phyloP scores from a whole-genome alignment of 2,797 vertebrate species.

The Kryptolebias ocellatus region DNA sequence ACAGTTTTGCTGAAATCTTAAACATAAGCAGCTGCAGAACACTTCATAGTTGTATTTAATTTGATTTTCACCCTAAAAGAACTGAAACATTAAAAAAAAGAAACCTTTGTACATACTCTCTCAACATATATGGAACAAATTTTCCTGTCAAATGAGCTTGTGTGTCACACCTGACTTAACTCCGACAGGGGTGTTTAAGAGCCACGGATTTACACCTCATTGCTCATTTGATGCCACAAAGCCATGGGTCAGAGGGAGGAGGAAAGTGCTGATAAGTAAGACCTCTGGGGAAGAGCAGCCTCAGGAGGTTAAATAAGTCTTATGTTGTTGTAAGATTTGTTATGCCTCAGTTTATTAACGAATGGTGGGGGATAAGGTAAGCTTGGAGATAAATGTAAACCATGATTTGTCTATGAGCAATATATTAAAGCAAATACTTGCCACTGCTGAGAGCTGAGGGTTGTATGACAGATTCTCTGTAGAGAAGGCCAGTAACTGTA shows the following conservation, averaged over 20 bases:
- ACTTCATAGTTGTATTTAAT: neutral
- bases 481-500: constrained; percentile 49
- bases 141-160: constrained; percentile 21
- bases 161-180: constrained; percentile 59
- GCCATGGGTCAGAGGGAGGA: constrained; percentile 52
- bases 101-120: neutral
- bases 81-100: constrained; percentile 3
- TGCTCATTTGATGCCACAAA: constrained; percentile 67
- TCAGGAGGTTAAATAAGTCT: constrained; percentile 72
- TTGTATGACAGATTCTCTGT: constrained; percentile 31
- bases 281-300: constrained; percentile 50
- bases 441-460: constrained; percentile 19
- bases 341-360: constrained; percentile 30
- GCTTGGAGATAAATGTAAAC: constrained; percentile 11
- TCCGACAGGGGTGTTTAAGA: constrained; percentile 45
- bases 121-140: constrained; percentile 16
- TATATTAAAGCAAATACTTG: constrained; percentile 8
- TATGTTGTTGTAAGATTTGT: constrained; percentile 39
- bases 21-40: too few species aligned
- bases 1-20: neutral
- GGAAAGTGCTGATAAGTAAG: constrained; percentile 58
- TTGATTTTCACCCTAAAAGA: neutral
- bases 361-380: constrained; percentile 11
- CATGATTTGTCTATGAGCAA: neutral
- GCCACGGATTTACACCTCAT: constrained; percentile 69